A percentile compares a stretch with the other conserved stretches of the same genome.
phyloP scores from a whole-genome alignment of 1,140 invertebrate genomes.

The Pogonomyrmex californicus region DNA sequence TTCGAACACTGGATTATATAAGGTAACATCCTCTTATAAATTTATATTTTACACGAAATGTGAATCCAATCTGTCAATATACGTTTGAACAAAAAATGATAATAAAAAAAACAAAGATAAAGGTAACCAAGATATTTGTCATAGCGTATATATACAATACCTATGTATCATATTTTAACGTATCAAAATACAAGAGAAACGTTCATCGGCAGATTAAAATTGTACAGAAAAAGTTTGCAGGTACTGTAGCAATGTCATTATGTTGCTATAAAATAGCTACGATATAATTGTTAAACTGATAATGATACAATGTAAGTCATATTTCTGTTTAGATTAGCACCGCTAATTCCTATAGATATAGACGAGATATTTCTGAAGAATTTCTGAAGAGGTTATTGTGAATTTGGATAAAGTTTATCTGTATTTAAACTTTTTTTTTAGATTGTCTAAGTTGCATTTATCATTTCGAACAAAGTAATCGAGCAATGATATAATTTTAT shows the following conservation, averaged over 20 bases:
- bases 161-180: slow-evolving; percentile 77
- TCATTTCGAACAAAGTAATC: slow-evolving; percentile 13
- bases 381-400: neutral
- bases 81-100: slow-evolving; percentile 29
- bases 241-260: slow-evolving; percentile 21
- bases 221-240: slow-evolving; percentile 57
- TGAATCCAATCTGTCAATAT: slow-evolving; percentile 47
- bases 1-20: slow-evolving; percentile 41
- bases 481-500: slow-evolving; percentile 23
- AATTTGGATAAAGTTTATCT: neutral
- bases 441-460: slow-evolving; percentile 42
- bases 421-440: neutral
- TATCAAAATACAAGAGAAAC: slow-evolving; percentile 62
- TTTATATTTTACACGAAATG: slow-evolving; percentile 57
- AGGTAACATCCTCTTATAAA: slow-evolving; percentile 47
- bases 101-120: slow-evolving; percentile 6
- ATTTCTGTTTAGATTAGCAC: slow-evolving; percentile 46
- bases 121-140: slow-evolving; percentile 41
- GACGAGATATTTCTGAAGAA: slow-evolving; percentile 9
- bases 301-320: slow-evolving; percentile 26
- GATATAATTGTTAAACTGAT: slow-evolving; percentile 55
- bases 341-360: slow-evolving; percentile 23
- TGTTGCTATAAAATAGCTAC: slow-evolving; percentile 46
- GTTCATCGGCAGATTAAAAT: slow-evolving; percentile 70
- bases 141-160: slow-evolving; percentile 60